Conservation (phyloP, 1,140 invertebrate genomes). For the Psilanteris sp. region DNA sequence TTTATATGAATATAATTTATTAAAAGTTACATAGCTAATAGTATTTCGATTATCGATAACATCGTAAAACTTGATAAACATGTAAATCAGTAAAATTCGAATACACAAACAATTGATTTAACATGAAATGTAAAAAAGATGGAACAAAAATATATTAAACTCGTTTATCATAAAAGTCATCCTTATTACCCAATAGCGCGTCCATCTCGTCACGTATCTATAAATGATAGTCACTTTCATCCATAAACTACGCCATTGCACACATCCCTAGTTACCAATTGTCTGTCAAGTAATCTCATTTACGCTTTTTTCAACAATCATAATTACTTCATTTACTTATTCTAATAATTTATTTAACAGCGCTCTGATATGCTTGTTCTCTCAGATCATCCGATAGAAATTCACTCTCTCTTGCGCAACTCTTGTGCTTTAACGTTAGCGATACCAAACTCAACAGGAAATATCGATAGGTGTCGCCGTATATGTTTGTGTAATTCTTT, state of each 20-base stretch:
- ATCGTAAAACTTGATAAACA: no score
- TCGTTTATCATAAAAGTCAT: neutral
- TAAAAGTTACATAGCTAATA: no score
- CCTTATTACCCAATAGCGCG: conserved; percentile 11
- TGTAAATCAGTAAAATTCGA: no score
- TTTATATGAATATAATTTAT: neutral
- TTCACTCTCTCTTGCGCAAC: conserved; percentile 57
- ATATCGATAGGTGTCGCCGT: conserved; percentile 14
- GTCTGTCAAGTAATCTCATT: conserved; percentile 68
- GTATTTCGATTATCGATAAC: no score
- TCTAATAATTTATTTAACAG: conserved; percentile 72
- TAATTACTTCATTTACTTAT: conserved; percentile 66
- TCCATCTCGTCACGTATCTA: conserved; percentile 45
- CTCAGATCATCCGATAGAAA: conserved; percentile 61
- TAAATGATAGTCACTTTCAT: conserved; percentile 57
- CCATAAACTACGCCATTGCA: conserved; percentile 72
- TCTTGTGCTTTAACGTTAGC: conserved; percentile 54
- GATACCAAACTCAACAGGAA: conserved; percentile 42
- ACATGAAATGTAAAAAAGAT: conserved; percentile 7
- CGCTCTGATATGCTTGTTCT: conserved; percentile 78
- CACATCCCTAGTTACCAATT: conserved; percentile 74
- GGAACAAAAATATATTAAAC: neutral
- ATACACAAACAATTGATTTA: neutral
- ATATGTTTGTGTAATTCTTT: neutral
- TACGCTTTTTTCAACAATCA: conserved; percentile 71